Evolutionary conservation across 2,797 vertebrate species (phyloP), one percentile per base, ranked within the genome.

Genomic region (Ambastaia sidthimunki): DNA sequence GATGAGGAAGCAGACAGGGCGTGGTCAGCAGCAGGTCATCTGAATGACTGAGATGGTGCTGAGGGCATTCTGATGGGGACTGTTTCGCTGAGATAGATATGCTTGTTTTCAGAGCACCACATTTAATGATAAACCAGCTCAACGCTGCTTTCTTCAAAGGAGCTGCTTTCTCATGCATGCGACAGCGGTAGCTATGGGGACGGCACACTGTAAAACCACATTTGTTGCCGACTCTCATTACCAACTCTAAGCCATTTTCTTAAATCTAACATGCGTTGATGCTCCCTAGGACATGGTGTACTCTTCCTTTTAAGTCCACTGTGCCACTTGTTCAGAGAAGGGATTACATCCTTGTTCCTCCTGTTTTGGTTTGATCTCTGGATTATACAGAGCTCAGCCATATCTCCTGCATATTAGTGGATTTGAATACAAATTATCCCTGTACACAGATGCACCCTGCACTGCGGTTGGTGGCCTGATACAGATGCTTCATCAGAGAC

Each of bases 371-470:
- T 78, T 86, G 81, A 87, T 87, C 85, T 67, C 48, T 78, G 86
- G 87, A 90, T 91, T 90, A 86, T 82, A 85, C 65, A 59, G 80
- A 50, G 80, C 82, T 86, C 78, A 80, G 78, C 70, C 84, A 48
- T 78, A 88, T 73, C 76, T 76, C 83, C 83, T 84, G 68, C 76
- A 87, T 85, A 76, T 86, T 87, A 88, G 74, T 85, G 69, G 89
- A 89, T 88, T 82, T 91, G 80, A 88, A 85, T 87, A 80, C 83
- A 83, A 89, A 88, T 85, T 74, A 89, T 86, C 82, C 76, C 59
- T 81, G 85, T 83, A 88, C 83, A 81, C 73, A 77, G 74, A 76
- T 76, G 60, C 28, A 50, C 21, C 54, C 28, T 52, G 71, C 34
- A 41, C 54, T 70, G 68, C 19, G n/a, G 41, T 54, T 21, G 66